A percentile compares a stretch with the other conserved stretches of the same genome.
phyloP scores from a whole-genome alignment of 2,888 invertebrate genomes.

The Epinotia bilunana region DNA sequence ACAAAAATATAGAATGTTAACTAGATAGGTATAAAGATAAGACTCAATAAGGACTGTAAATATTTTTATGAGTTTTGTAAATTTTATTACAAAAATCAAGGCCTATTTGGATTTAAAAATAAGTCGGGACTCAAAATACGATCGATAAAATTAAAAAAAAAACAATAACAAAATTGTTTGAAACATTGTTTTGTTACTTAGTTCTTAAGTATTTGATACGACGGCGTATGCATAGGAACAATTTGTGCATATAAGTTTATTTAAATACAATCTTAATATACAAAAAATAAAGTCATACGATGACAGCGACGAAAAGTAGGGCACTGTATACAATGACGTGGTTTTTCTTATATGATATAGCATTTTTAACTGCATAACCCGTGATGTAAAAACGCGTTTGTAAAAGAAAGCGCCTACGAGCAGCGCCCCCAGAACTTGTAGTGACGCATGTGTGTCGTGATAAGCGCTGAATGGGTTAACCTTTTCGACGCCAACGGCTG shows the following conservation, averaged over 20 bases:
- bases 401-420: too few relatives aligned
- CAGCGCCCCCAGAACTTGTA: too few relatives aligned
- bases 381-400: too few relatives aligned
- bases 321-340: not conserved
- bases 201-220: constrained; percentile 42
- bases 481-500: too few relatives aligned
- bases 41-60: constrained; percentile 45
- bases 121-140: constrained; percentile 42
- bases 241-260: constrained; percentile 9
- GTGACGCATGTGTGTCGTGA: too few relatives aligned
- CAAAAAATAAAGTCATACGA: not conserved
- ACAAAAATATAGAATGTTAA: constrained; percentile 57
- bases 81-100: constrained; percentile 55
- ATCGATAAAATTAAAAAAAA: constrained; percentile 44
- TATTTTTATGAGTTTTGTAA: constrained; percentile 52
- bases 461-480: too few relatives aligned
- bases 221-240: not conserved
- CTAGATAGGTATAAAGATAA: constrained; percentile 51
- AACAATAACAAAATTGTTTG: constrained; percentile 47
- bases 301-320: not conserved
- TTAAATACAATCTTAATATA: not conserved
- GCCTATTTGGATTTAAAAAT: constrained; percentile 55
- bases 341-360: too few relatives aligned
- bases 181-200: constrained; percentile 50
- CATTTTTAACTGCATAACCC: too few relatives aligned